Base-by-base conservation (phyloP, 2,888 invertebrate species). In the Sceliomorpha sp. region DNA sequence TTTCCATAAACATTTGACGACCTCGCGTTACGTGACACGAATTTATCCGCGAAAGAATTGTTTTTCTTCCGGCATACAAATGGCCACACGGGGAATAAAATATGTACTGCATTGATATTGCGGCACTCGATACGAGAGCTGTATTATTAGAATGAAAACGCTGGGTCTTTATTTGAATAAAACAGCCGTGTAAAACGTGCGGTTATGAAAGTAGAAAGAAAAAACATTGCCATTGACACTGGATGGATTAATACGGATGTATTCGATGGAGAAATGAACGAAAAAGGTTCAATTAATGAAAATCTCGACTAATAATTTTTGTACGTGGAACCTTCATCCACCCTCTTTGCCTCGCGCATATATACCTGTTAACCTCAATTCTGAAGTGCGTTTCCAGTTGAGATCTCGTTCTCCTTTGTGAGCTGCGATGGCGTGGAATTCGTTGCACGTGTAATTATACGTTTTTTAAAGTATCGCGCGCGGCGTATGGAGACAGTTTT, bases 291-390 rank as follows among this genome's bases (percentile, higher is more conserved):
- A 62, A 62, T 62, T 62, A 53, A 47, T 12, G 53, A 40, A 47
- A 53, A 26, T 62, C 40, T 62, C 47, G 34, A 26, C 53, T 47
- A 53, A 62, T 62, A 60, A 39, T 60, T 47, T 42, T 53, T 14
- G 37, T 53, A 34, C 51, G 53, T 39, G 45, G 17, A 29, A 45
- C 39, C 39, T 20, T 20, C 20, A 20, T 20, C 20, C 5, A 20
- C 20, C 20, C 20, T 20, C 3, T 5, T 4, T 45, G 39, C 44
- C 20, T 9, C 3, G 1, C 37, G 37, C 37, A 32, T 45, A 24
- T 32, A 9, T 5, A 37, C 14, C 12, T n/a, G 13, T 27, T 20
- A 62, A 62, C 62, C 62, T 47, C 37, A 26, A 62, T 62, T 62
- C 17, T 55, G 40, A 62, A 53, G 53, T 53, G 47, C 40, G 47